Evolutionary conservation across 2,113 vertebrate species (phyloP).

Genomic region (Gobio gobio): DNA sequence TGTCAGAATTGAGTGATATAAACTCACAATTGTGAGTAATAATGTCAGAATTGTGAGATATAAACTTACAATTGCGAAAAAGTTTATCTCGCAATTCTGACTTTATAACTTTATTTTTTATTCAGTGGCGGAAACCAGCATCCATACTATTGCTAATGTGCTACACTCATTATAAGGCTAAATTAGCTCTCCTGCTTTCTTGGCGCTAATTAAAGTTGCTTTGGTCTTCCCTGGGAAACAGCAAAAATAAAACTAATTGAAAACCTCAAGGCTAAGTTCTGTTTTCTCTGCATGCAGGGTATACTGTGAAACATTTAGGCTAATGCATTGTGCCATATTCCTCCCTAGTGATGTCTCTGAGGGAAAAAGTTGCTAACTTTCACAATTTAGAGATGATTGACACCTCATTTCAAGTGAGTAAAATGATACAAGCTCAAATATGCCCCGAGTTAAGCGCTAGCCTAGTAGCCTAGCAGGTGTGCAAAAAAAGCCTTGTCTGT

Average conservation of each 20-base stretch:
- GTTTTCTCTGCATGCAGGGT: slow-evolving; percentile 20
- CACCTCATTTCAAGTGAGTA: slow-evolving; percentile 50
- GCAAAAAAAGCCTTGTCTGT: slow-evolving; percentile 50
- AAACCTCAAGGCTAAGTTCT: slow-evolving; percentile 42
- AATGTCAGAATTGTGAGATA: no score
- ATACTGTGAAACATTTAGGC: slow-evolving; percentile 13
- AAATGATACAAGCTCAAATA: slow-evolving; percentile 54
- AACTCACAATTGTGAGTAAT: no score
- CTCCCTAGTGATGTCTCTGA: not conserved
- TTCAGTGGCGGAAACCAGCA: no score
- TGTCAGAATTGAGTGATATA: no score
- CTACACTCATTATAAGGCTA: slow-evolving; percentile 37
- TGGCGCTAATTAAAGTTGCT: slow-evolving; percentile 48
- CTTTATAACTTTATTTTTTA: no score
- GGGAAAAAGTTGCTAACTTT: slow-evolving; percentile 20
- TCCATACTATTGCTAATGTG: slow-evolving; percentile 15
- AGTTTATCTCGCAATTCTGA: no score
- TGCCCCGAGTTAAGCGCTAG: slow-evolving; percentile 24
- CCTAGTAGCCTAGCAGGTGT: slow-evolving; percentile 54
- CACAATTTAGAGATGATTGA: slow-evolving; percentile 63
- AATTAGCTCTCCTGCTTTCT: slow-evolving; percentile 46
- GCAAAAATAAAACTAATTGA: slow-evolving; percentile 32
- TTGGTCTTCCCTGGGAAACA: slow-evolving; percentile 45
- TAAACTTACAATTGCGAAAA: no score
- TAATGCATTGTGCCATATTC: slow-evolving; percentile 16